Conservation (phyloP, 2,113 vertebrate genomes). For the Campylorhamphus procurvoides region DNA sequence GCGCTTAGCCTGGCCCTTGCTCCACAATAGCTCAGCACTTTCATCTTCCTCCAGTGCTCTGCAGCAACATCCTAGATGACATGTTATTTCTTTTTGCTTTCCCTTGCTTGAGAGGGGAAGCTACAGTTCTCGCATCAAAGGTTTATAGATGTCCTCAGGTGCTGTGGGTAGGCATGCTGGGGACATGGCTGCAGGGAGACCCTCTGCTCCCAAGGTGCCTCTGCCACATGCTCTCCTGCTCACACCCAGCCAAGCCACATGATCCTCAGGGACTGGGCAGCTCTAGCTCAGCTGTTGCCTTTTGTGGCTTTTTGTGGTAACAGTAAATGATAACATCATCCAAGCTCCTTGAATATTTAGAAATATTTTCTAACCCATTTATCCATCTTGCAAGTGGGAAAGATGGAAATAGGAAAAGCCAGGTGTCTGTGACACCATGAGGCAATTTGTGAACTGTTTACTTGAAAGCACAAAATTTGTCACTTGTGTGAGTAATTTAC, state of each 20-base stretch:
- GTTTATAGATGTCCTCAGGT: neutral
- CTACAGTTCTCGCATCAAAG: neutral
- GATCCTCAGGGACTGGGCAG: neutral
- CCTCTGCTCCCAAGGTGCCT: neutral
- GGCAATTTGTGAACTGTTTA: slow-evolving; percentile 78
- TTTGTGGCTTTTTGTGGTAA: neutral
- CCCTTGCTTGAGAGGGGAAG: neutral
- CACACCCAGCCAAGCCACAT: neutral
- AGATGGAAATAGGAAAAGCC: slow-evolving; percentile 47
- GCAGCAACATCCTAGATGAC: neutral
- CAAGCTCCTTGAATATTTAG: neutral
- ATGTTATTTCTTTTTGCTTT: neutral
- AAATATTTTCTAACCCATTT: neutral
- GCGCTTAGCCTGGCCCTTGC: neutral
- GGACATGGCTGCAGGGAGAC: neutral
- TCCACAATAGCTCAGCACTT: neutral
- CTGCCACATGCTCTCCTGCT: neutral
- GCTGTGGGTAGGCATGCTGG: neutral
- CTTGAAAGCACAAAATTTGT: slow-evolving; percentile 81
- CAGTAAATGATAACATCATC: neutral
- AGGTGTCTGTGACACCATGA: slow-evolving; percentile 69
- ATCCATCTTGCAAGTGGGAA: neutral
- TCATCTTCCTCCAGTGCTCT: neutral
- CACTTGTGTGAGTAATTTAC: slow-evolving; percentile 81
- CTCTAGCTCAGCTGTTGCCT: neutral